Evolutionary conservation across 2,888 invertebrate species (phyloP).

Genomic region (Chouioia cunea): DNA sequence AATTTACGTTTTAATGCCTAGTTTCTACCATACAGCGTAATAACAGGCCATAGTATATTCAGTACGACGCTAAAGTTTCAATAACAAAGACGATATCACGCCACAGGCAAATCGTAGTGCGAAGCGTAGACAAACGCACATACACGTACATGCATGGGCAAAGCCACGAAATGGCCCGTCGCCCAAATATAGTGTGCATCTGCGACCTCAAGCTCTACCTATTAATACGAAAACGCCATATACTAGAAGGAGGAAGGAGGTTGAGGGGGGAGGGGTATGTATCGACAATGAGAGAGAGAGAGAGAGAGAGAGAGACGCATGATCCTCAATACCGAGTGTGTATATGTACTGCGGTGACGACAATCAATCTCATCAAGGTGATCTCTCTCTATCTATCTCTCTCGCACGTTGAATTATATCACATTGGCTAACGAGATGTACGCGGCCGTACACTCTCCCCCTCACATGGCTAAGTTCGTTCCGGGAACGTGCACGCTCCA

Average conservation of each 20-base stretch:
- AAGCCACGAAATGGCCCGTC: too few species aligned
- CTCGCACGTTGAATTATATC: constrained; percentile 32
- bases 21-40: too few species aligned
- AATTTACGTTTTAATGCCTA: not conserved
- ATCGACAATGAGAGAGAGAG: not conserved
- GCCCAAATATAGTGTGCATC: too few species aligned
- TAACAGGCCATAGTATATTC: not conserved
- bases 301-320: not conserved
- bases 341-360: constrained; percentile 32
- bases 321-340: constrained; percentile 18
- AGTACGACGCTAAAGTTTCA: not conserved
- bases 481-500: not conserved
- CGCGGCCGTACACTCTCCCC: not conserved
- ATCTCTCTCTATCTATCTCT: not conserved
- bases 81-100: constrained; percentile 22
- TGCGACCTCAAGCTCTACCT: too few species aligned
- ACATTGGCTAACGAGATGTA: constrained; percentile 17
- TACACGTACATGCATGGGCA: not conserved
- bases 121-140: constrained; percentile 23
- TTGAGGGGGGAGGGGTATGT: too few species aligned
- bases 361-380: constrained; percentile 41
- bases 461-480: constrained; percentile 10
- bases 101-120: constrained; percentile 19
- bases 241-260: too few species aligned
- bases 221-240: too few species aligned